A percentile compares a stretch with the other conserved stretches of the same genome.
Conservation (phyloP, 2,113 vertebrate species). For the Mugil cephalus region DNA sequence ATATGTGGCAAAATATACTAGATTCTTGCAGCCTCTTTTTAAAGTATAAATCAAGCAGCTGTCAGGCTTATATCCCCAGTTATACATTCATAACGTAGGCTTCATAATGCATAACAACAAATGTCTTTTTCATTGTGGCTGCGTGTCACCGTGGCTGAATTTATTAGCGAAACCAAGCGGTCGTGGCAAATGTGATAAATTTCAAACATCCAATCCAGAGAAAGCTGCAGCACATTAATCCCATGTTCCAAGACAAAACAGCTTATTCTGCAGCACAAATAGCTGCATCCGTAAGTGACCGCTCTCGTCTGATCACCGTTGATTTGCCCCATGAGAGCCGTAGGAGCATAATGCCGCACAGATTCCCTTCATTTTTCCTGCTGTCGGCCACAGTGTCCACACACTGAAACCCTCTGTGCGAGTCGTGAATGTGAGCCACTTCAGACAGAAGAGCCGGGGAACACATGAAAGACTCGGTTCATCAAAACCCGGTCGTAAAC, state of each 20-base stretch:
- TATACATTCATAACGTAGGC: not conserved
- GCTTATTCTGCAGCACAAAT: not conserved
- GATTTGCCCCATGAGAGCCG: not conserved
- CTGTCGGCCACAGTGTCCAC: not conserved
- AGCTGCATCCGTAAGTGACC: not conserved
- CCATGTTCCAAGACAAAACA: not conserved
- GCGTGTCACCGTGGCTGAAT: not conserved
- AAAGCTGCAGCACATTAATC: not conserved
- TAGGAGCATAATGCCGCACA: not conserved
- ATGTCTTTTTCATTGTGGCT: not conserved
- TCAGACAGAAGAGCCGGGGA: not conserved
- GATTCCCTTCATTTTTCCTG: slow-evolving; percentile 7
- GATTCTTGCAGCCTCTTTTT: too few species aligned
- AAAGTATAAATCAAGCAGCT: too few species aligned
- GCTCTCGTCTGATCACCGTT: not conserved
- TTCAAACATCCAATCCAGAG: not conserved
- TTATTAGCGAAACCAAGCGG: too few species aligned
- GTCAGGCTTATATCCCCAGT: not conserved
- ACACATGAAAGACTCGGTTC: slow-evolving; percentile 10
- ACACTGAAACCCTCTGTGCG: slow-evolving; percentile 1
- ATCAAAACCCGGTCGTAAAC: not conserved
- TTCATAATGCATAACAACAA: not conserved
- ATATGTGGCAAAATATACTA: too few species aligned
- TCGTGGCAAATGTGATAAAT: too few species aligned
- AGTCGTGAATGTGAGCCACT: not conserved